Base-by-base conservation (phyloP, 1,140 invertebrate species). In the Teleopsis dalmanni region DNA sequence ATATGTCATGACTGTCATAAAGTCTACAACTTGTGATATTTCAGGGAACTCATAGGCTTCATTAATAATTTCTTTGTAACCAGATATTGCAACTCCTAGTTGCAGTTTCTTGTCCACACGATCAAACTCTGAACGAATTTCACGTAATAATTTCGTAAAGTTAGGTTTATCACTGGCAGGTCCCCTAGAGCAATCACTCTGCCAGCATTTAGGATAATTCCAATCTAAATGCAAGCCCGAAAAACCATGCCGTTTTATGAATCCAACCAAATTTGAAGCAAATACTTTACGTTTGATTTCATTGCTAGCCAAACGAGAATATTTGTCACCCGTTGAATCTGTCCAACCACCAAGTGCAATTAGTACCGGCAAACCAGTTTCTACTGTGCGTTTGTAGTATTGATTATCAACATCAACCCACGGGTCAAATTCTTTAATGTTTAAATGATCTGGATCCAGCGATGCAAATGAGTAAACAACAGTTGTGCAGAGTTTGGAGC, bases 131-230 rank as follows among this genome's bases (percentile, higher is more conserved):
- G 73, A 67, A 18, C 81, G 78, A n/a, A 96, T 57, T 72, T 94
- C 91, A 78, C 88, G 75, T 8, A 91, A 71, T 2, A 94, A 71
- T 67, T 82, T 81, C 3, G 81, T 80, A 51, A 88, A 89, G 58
- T 89, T 89, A 0, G 80, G 74, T 60, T 79, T 85, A 58, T 95
- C 91, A 2, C 79, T 78, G 1, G 75, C 73, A 0, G 86, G 82
- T 7, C 89, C 89, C 51, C 83, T 85, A 14, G 81, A 81, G 62
- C 90, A 95, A 59, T 91, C 83, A 58, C 85, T 89, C 55, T 93
- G 88, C 89, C 89, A 92, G 55, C 91, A 95, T 36, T 84, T 83
- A 0, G 90, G 91, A 66, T 92, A 94, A 61, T 91, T 90, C 91
- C 91, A 95, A 54, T 93, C 90, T 4, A 94, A 57, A 52, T 91